Percentiles rank a stretch among this genome's conserved stretches.
These are phyloP conservation scores for Clarias macrocephalus DNA, from an alignment of 2,113 vertebrate species.

Conservation along the genomic window DNA sequence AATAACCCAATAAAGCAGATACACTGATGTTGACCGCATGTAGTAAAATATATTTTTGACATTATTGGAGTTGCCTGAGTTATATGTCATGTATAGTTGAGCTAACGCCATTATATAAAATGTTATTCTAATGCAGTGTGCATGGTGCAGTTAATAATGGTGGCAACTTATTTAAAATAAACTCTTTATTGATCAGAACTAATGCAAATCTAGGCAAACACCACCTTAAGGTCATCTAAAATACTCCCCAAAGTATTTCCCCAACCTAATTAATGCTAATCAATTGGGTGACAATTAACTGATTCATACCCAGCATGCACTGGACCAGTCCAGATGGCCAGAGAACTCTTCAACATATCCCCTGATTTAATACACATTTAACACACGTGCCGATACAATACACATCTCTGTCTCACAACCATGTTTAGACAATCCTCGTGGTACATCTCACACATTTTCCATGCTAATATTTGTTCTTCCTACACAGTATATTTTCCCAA, in stretches of 20 bases:
- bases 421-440: not conserved
- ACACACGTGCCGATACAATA: not conserved
- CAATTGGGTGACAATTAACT: conserved; percentile 33
- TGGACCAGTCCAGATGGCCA: not conserved
- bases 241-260: conserved; percentile 18
- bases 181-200: conserved; percentile 10
- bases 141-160: not conserved
- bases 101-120: not conserved
- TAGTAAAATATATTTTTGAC: not conserved
- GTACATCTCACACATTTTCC: not conserved
- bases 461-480: not conserved
- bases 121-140: not conserved
- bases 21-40: not conserved
- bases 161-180: not conserved
- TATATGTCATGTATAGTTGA: not conserved
- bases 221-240: conserved; percentile 18
- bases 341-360: not conserved
- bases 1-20: conserved; percentile 8
- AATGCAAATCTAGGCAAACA: conserved; percentile 60
- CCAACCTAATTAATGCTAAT: conserved; percentile 48
- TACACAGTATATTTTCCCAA: too few species aligned
- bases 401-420: not conserved
- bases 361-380: not conserved
- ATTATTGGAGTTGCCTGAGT: not conserved
- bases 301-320: not conserved